These are phyloP conservation scores for Columba livia DNA, from an alignment of 2,113 vertebrate genomes.

Conservation along the genomic window DNA sequence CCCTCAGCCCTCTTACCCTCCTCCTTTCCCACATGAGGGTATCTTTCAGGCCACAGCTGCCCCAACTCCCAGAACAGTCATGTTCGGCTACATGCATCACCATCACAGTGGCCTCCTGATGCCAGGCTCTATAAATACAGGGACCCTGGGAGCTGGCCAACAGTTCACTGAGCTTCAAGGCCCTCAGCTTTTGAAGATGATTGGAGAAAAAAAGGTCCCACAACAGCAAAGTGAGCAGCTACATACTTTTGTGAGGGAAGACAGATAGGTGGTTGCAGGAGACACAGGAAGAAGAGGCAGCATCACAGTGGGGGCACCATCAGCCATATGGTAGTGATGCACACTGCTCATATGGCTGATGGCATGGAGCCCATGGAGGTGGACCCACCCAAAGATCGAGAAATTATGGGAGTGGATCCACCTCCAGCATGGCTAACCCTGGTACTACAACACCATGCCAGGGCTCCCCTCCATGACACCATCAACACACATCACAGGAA, in stretches of 20 bases:
- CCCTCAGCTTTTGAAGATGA: not conserved
- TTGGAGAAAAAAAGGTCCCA: not conserved
- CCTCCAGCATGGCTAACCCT: not conserved
- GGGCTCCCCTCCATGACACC: not conserved
- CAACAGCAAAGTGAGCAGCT: not conserved
- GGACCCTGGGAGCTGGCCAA: not conserved
- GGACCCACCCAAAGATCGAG: not conserved
- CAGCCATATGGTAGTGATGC: not conserved
- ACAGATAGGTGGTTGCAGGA: not conserved
- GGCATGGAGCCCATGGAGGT: not conserved
- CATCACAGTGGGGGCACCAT: accelerated
- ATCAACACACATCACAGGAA: not conserved
- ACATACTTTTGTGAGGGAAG: not conserved
- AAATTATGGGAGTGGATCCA: not conserved
- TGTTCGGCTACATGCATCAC: not conserved
- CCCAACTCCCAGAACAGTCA: not conserved
- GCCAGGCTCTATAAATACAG: not conserved
- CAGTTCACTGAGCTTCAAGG: accelerated
- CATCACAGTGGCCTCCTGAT: not conserved
- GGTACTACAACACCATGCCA: not conserved
- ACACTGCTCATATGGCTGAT: not conserved
- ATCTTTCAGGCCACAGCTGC: not conserved
- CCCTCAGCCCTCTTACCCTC: too few relatives aligned
- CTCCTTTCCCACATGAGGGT: not conserved
- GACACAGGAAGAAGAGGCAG: not conserved